A percentile compares a stretch with the other conserved stretches of the same genome.
Evolutionary conservation across 2,888 invertebrate species (phyloP).

Genomic region (Acrobasis consociella): DNA sequence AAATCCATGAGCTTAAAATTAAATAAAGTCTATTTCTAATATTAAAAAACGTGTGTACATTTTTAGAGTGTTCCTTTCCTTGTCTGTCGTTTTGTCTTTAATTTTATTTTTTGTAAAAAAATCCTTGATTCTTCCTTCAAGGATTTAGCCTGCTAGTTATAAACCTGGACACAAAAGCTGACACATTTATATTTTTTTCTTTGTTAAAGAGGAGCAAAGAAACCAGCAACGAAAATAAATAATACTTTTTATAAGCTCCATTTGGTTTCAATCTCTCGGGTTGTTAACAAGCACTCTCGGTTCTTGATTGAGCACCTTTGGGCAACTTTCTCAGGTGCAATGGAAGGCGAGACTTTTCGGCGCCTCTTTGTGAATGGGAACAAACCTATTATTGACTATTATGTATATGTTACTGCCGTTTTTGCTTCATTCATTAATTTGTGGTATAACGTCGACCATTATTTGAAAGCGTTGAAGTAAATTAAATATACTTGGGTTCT

Average conservation of each 20-base stretch:
- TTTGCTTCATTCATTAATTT: neutral
- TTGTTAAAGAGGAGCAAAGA: too few relatives aligned
- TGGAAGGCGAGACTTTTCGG: constrained; percentile 10
- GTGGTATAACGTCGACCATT: neutral
- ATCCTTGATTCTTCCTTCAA: too few relatives aligned
- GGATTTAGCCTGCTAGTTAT: too few relatives aligned
- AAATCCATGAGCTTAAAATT: neutral
- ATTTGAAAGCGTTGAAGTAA: too few relatives aligned
- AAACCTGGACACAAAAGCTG: too few relatives aligned
- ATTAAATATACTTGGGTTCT: too few relatives aligned
- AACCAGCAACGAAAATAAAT: neutral
- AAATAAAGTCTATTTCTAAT: neutral
- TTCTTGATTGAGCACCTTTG: constrained; percentile 20
- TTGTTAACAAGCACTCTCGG: neutral
- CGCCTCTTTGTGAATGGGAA: constrained; percentile 17
- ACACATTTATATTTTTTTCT: too few relatives aligned
- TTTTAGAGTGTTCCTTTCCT: neutral
- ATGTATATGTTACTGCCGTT: neutral
- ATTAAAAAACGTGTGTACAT: neutral
- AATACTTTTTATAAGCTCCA: neutral
- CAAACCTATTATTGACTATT: constrained; percentile 7
- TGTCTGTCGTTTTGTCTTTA: too few relatives aligned
- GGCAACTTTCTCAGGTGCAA: constrained; percentile 17
- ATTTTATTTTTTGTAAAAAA: too few relatives aligned
- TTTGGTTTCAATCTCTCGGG: neutral